Percentiles rank a stretch among this genome's conserved stretches.
Evolutionary conservation across 2,797 vertebrate species (phyloP).

Genomic region (Bradypodion ventrale): DNA sequence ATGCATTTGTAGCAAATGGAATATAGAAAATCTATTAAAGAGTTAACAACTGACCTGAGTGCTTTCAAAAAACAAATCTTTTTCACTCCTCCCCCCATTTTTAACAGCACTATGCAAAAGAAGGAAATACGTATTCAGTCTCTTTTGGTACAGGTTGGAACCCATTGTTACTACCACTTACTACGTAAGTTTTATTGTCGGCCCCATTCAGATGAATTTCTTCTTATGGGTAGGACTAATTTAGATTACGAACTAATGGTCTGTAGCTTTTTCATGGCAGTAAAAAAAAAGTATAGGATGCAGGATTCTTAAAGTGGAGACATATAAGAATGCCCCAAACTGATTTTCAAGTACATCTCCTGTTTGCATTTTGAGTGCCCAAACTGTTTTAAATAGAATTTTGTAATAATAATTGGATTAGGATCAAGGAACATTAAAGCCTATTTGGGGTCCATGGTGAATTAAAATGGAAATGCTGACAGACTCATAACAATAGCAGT

Average conservation of each 20-base stretch:
- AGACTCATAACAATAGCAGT: slow-evolving; percentile 61
- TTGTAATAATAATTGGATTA: slow-evolving; percentile 45
- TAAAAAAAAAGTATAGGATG: slow-evolving; percentile 36
- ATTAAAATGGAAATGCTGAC: slow-evolving; percentile 69
- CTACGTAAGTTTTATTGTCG: slow-evolving; percentile 40
- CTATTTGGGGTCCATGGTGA: slow-evolving; percentile 57
- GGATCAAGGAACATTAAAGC: slow-evolving; percentile 41
- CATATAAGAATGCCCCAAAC: not conserved
- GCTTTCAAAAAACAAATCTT: slow-evolving; percentile 48
- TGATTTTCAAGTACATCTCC: not conserved
- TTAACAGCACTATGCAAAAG: slow-evolving; percentile 18
- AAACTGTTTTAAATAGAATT: slow-evolving; percentile 51
- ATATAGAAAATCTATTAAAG: slow-evolving; percentile 54
- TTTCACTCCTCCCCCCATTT: not conserved
- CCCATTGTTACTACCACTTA: slow-evolving; percentile 38
- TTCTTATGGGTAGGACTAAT: slow-evolving; percentile 12
- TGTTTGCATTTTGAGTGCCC: slow-evolving; percentile 7
- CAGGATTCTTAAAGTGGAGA: not conserved
- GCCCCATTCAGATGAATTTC: slow-evolving; percentile 19
- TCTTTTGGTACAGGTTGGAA: not conserved
- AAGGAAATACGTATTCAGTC: slow-evolving; percentile 12
- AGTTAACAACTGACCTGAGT: slow-evolving; percentile 38
- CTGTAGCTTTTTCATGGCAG: not conserved
- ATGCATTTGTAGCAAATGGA: slow-evolving; percentile 46
- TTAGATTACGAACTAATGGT: not conserved